Evolutionary conservation across 2,888 invertebrate species (phyloP), one percentile per base, ranked within the genome.

Genomic region (Dryobota labecula): DNA sequence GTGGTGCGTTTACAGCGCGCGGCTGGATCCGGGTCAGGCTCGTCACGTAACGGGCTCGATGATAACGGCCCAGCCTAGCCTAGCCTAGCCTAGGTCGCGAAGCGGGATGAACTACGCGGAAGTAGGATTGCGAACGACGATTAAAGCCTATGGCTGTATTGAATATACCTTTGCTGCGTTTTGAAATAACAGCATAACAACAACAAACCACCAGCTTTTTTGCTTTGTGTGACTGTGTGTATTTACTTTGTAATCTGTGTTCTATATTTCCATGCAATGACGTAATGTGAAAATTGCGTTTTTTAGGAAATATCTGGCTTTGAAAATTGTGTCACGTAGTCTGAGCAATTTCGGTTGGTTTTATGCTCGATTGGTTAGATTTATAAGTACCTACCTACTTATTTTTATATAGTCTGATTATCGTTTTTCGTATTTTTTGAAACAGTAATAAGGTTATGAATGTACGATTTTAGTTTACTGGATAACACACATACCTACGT

Each of bases 61-160:
- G 93, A 88, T 95, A 95, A 95, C 95, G 95, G 95, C 92, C 89
- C 92, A 91, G 88, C 90, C 88, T 85, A 88, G 89, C 90, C 92
- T 92, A 92, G 94, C 90, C 89, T 85, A 88, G 90, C 89, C 94
- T 93, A 92, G 95, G 95, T 95, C 95, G 94, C 90, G 89, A 92
- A 95, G 95, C 94, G 95, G 95, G 95, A 95, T 95, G 95, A 94
- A 92, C 91, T 91, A 94, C 93, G 94, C 95, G 95, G 95, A 96
- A 95, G 94, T 93, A 88, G 91, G 91, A 94, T 91, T 89, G 91
- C 92, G 91, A 90, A 90, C 92, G 88, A 76, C 89, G 87, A 92
- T 92, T 91, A 91, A 89, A 90, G 87, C 85, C 88, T 88, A 75
- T 83, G 72, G 53, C 38, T 70, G 67, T 73, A 67, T 78, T 76